Base-by-base conservation (phyloP, 2,797 vertebrate species). In the Neopelma chrysocephalum region DNA sequence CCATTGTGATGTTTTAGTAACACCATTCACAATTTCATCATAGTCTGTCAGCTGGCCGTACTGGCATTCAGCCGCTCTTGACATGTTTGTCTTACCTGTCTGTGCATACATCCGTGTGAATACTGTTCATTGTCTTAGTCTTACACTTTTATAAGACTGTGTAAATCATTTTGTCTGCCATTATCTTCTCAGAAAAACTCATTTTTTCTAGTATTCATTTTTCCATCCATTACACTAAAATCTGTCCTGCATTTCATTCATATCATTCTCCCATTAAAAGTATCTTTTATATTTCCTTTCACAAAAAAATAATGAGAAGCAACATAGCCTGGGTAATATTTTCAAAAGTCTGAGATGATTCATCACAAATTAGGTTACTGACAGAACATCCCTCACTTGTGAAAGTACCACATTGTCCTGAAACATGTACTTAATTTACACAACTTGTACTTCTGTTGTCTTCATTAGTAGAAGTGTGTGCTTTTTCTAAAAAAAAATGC, bases 1-100 rank as follows among this genome's bases (percentile, higher is more conserved):
- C 89, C 68, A 89, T 97, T 97, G 98, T 97, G 87, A 90, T 97
- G 58, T 87, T 90, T 94, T 48, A 32, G 26, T 94, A 96, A 84
- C 87, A 75, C 27, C 4, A 6, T 89, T 76, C 6, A 68, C 76
- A 47, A 82, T 64, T 95, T 66, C 94, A 96, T 93, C 73, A 10
- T 56, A 68, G 56, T 95, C 45, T 94, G 47, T 84, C 61, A 92
- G 8, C 83, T 75, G 73, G 19, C 43, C 91, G 60, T 80, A 45
- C 6, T 48, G 87, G 53, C 80, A 45, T 89, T 89, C 89, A 78
- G 62, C 77, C 31, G 7, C 47, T 93, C 89, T 91, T 95, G 61
- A 62, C 2, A 0, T 70, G 53, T 91, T 80, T 91, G 80, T 96
- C 60, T 79, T 91, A 76, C 26, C 61, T 92, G 62, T 93, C n/a